Evolutionary conservation across 2,113 vertebrate genomes (phyloP).

Genomic region (Oryzias melastigma): DNA sequence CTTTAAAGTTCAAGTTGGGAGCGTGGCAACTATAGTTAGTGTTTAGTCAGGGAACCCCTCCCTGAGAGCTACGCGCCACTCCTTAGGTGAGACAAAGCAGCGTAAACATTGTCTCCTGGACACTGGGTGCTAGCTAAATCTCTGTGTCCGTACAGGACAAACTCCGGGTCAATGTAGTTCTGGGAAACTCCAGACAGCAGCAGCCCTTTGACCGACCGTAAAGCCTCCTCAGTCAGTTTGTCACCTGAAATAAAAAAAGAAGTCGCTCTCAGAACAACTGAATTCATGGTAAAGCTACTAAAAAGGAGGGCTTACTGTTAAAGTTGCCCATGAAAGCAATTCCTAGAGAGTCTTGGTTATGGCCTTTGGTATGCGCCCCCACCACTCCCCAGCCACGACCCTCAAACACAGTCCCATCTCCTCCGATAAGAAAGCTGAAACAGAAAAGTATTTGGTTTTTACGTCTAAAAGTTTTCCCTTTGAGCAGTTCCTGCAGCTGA

Average conservation of each 20-base stretch:
- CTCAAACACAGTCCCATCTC: slow-evolving; percentile 78
- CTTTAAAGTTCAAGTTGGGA: neutral
- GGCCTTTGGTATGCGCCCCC: slow-evolving; percentile 74
- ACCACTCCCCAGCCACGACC: slow-evolving; percentile 79
- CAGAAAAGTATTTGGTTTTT: neutral
- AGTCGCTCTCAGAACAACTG: neutral
- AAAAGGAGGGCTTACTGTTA: slow-evolving; percentile 62
- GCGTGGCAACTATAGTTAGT: neutral
- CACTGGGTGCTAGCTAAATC: slow-evolving; percentile 64
- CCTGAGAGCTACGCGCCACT: neutral
- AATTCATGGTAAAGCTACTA: neutral
- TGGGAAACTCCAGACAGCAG: slow-evolving; percentile 49
- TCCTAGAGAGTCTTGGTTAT: slow-evolving; percentile 78
- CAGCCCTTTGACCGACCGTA: slow-evolving; percentile 51
- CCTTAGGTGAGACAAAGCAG: slow-evolving; percentile 39
- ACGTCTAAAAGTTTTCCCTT: neutral
- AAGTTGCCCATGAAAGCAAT: slow-evolving; percentile 82
- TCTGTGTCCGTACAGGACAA: slow-evolving; percentile 60
- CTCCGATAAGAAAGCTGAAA: slow-evolving; percentile 79
- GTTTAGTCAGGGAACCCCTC: neutral
- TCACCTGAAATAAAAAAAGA: slow-evolving; percentile 53
- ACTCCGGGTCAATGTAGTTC: slow-evolving; percentile 38
- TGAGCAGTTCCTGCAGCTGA: neutral
- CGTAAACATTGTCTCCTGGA: slow-evolving; percentile 64
- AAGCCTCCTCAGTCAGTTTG: slow-evolving; percentile 37